Conservation (phyloP, 2,797 vertebrate species). For the Setipinna tenuifilis region DNA sequence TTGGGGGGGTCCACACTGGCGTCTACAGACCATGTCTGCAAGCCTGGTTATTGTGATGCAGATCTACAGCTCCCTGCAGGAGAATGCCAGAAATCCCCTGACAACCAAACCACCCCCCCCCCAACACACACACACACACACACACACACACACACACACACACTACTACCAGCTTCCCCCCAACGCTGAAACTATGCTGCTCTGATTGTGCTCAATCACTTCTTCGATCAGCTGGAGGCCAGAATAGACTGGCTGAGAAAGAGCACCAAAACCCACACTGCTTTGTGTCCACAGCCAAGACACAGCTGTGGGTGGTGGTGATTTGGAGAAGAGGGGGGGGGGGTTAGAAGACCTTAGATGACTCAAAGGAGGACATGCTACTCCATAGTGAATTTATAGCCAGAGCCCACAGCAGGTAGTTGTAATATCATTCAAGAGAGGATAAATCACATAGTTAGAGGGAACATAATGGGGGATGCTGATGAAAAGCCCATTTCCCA, state of each 20-base stretch:
- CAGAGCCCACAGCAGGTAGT: not conserved
- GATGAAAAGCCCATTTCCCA: not conserved
- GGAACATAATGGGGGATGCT: not conserved
- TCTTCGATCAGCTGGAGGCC: conserved; percentile 41
- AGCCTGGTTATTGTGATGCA: conserved; percentile 26
- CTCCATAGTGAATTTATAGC: not conserved
- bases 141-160: conserved; percentile 12
- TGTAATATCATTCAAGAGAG: not conserved
- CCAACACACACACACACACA: conserved; percentile 9
- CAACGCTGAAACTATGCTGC: not conserved
- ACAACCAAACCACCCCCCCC: conserved; percentile 16
- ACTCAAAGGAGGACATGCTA: not conserved
- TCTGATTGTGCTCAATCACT: conserved; percentile 38
- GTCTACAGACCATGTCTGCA: not conserved
- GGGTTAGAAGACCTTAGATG: not conserved
- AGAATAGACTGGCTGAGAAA: conserved; percentile 28
- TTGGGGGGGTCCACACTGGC: not conserved
- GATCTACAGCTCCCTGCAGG: conserved; percentile 17
- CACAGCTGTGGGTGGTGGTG: not conserved
- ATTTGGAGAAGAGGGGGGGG: too few species aligned
- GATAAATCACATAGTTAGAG: not conserved
- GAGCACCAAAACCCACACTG: not conserved
- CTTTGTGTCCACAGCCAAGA: not conserved
- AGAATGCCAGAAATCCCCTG: conserved; percentile 41
- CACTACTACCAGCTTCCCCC: too few species aligned